Evolutionary conservation across 2,797 vertebrate genomes (phyloP).

Genomic region (Synaphobranchus kaupii): DNA sequence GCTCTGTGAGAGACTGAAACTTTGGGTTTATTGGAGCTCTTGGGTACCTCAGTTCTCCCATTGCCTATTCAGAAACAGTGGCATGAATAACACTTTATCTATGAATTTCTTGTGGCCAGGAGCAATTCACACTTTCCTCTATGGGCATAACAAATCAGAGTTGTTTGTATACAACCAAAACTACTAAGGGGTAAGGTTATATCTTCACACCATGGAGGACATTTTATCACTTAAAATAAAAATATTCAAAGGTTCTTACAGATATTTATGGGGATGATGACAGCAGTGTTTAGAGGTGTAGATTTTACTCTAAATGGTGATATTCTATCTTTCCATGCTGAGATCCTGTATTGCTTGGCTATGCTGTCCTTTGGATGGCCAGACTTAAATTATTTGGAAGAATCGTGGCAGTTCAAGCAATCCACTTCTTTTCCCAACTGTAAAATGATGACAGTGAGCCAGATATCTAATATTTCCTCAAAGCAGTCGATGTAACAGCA

Average conservation of each 20-base stretch:
- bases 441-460: neutral
- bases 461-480: neutral
- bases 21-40: neutral
- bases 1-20: neutral
- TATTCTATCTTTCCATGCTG: neutral
- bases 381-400: neutral
- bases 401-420: neutral
- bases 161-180: neutral
- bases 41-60: neutral
- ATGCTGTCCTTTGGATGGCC: neutral
- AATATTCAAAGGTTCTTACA: neutral
- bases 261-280: neutral
- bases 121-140: neutral
- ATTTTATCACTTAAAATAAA: neutral
- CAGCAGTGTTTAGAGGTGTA: neutral
- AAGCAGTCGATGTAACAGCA: neutral
- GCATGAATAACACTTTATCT: neutral
- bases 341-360: neutral
- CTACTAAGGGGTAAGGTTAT: neutral
- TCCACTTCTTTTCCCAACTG: neutral
- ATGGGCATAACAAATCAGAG: neutral
- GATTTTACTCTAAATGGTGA: neutral
- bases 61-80: slow-evolving; percentile 2
- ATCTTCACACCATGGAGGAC: neutral
- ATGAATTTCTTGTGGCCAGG: neutral